phyloP scores from a whole-genome alignment of 1,140 invertebrate genomes.

The Oreohelix idahoensis region DNA sequence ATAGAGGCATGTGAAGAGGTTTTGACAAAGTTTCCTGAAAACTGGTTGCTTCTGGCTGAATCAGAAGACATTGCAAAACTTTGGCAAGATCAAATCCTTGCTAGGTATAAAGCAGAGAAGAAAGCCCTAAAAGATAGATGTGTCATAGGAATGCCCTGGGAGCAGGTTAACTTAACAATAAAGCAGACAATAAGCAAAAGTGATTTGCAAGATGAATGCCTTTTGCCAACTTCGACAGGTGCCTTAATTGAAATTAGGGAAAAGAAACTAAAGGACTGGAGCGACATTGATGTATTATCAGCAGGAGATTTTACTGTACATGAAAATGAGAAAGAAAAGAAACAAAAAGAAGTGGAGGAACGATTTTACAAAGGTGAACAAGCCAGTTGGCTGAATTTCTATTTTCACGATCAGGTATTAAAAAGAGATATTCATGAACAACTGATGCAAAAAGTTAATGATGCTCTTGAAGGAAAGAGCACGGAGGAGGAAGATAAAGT shows the following conservation, averaged over 20 bases:
- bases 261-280: conserved; percentile 52
- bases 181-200: conserved; percentile 26
- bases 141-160: conserved; percentile 54
- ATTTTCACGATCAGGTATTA: conserved; percentile 54
- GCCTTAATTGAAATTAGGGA: conserved; percentile 46
- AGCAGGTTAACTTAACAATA: conserved; percentile 44
- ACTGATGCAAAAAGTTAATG: conserved; percentile 40
- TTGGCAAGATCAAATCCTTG: conserved; percentile 27
- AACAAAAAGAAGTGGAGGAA: conserved; percentile 44
- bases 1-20: conserved; percentile 59
- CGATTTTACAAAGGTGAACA: conserved; percentile 53
- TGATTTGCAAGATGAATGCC: conserved; percentile 32
- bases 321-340: conserved; percentile 30
- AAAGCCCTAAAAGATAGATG: conserved; percentile 32
- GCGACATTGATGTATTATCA: conserved; percentile 56
- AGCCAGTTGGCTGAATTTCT: conserved; percentile 58
- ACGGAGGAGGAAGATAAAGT: conserved; percentile 52
- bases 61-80: conserved; percentile 43
- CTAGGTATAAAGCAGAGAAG: conserved; percentile 43
- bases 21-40: conserved; percentile 50
- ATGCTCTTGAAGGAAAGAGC: conserved; percentile 43
- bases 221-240: conserved; percentile 51
- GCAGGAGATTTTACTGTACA: conserved; percentile 45
- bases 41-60: conserved; percentile 58
- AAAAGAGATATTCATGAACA: conserved; percentile 43